These are phyloP conservation scores for Hemitrygon akajei DNA, from an alignment of 2,797 vertebrate species.

Conservation along the genomic window DNA sequence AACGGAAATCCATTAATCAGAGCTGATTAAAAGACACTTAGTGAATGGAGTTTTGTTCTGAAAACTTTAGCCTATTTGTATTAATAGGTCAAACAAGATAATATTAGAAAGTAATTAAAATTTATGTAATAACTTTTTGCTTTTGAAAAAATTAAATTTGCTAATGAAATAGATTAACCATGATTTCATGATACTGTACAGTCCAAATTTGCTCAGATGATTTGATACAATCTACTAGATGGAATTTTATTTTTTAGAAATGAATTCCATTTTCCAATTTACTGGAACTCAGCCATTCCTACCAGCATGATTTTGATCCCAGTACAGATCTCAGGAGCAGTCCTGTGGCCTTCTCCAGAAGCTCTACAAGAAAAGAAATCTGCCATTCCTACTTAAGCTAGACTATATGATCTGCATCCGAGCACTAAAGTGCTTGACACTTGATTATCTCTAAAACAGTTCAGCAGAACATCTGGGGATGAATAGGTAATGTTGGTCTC, in stretches of 20 bases:
- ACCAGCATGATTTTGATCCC: not conserved
- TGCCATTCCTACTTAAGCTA: too few relatives aligned
- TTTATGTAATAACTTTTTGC: conserved; percentile 1
- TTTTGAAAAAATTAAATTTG: conserved; percentile 7
- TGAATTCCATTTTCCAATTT: not conserved
- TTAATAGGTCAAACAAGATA: conserved; percentile 26
- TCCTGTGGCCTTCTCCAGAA: not conserved
- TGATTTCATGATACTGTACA: not conserved
- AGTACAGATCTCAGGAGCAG: not conserved
- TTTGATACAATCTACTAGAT: not conserved
- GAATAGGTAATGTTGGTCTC: too few relatives aligned
- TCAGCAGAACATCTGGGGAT: too few relatives aligned
- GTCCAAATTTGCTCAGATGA: not conserved
- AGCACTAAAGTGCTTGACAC: too few relatives aligned
- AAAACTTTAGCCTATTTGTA: conserved; percentile 5
- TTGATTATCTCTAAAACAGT: too few relatives aligned
- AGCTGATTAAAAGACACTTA: not conserved
- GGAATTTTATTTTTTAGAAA: not conserved
- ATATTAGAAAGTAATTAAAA: conserved; percentile 11
- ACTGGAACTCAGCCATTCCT: not conserved
- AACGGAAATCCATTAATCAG: not conserved
- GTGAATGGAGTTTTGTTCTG: conserved; percentile 13
- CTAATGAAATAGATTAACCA: not conserved
- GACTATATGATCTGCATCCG: too few relatives aligned
- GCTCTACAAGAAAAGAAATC: too few relatives aligned